Evolutionary conservation across 2,113 vertebrate species (phyloP).

Genomic region (Myrmecobius fasciatus): DNA sequence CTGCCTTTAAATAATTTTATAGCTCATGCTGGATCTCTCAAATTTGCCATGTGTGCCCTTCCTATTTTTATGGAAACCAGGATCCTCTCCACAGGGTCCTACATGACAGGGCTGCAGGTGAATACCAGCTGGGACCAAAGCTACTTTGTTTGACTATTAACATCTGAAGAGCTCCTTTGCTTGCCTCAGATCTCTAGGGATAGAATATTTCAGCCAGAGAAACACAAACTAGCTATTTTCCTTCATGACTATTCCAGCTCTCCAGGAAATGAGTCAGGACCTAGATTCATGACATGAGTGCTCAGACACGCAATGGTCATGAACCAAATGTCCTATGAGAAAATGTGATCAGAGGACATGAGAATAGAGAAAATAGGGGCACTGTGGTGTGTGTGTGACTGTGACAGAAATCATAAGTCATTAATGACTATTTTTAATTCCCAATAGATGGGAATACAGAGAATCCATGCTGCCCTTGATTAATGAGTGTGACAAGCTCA

Average conservation of each 20-base stretch:
- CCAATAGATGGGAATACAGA: slow-evolving; percentile 29
- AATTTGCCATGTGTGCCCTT: slow-evolving; percentile 68
- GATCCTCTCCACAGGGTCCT: slow-evolving; percentile 57
- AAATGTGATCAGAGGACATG: background rate
- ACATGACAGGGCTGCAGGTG: slow-evolving; percentile 73
- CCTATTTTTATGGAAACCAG: slow-evolving; percentile 74
- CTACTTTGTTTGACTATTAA: slow-evolving; percentile 66
- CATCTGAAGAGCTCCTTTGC: slow-evolving; percentile 71
- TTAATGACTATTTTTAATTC: slow-evolving; percentile 64
- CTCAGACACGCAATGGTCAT: background rate
- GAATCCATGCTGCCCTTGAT: slow-evolving; percentile 59
- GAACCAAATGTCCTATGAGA: background rate
- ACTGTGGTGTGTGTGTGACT: background rate
- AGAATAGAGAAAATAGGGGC: background rate
- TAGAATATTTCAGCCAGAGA: slow-evolving; percentile 35
- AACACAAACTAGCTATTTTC: slow-evolving; percentile 29
- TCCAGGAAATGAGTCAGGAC: slow-evolving; percentile 29
- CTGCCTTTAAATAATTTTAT: slow-evolving; percentile 76
- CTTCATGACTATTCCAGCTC: background rate
- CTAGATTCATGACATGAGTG: background rate
- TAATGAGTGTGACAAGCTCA: slow-evolving; percentile 58
- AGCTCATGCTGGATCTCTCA: slow-evolving; percentile 47
- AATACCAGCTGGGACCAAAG: slow-evolving; percentile 77
- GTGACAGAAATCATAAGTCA: slow-evolving; percentile 32
- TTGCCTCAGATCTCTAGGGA: slow-evolving; percentile 12